Conservation (phyloP, 2,797 vertebrate genomes). For the Emydoidea blandingii region DNA sequence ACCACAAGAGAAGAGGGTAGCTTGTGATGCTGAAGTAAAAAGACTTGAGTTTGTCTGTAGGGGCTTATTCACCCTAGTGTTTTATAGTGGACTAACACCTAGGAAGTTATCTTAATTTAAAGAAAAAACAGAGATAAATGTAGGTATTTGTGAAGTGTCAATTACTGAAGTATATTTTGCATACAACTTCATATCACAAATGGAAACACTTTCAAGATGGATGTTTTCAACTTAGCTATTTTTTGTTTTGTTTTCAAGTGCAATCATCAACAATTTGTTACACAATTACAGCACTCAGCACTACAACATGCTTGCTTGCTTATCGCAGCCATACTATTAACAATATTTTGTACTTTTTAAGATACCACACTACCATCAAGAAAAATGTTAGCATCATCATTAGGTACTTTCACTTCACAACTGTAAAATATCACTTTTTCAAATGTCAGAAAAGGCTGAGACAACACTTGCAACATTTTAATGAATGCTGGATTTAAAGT, state of each 20-base stretch:
- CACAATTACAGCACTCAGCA: neutral
- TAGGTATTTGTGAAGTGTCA: conserved; percentile 8
- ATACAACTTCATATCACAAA: neutral
- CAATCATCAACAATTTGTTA: neutral
- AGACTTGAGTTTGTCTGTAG: neutral
- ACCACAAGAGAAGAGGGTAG: neutral
- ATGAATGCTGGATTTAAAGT: neutral
- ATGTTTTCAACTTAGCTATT: neutral
- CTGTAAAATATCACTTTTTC: conserved; percentile 19
- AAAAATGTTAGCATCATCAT: neutral
- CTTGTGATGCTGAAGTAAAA: neutral
- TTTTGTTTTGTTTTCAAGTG: neutral
- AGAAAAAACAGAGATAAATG: neutral
- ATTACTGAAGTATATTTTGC: neutral
- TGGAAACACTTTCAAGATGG: conserved; percentile 5
- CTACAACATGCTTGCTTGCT: neutral
- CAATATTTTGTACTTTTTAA: neutral
- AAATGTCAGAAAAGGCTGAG: neutral
- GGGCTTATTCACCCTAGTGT: neutral
- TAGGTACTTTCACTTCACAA: neutral
- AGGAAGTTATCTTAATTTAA: neutral
- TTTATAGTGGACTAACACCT: neutral
- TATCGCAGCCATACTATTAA: neutral
- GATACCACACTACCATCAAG: neutral
- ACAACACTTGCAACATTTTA: neutral